Conservation (phyloP, 2,113 vertebrate genomes). For the Origma solitaria region DNA sequence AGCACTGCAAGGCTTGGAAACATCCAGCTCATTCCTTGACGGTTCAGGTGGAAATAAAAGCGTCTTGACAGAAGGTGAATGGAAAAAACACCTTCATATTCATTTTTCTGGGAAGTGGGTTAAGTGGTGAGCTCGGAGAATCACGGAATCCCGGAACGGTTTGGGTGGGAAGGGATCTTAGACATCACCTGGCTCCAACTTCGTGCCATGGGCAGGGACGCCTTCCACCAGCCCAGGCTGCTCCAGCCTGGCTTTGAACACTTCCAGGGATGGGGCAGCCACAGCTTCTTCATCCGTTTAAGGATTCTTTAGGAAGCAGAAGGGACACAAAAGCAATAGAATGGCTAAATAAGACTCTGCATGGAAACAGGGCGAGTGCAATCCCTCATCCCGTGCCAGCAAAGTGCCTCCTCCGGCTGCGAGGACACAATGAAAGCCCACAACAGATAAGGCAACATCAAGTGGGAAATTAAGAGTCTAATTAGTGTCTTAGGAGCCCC, state of each 20-base stretch:
- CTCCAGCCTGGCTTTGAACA: not conserved
- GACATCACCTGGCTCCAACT: not conserved
- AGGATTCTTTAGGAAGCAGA: not conserved
- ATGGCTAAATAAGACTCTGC: not conserved
- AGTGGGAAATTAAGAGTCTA: not conserved
- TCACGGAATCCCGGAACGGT: not conserved
- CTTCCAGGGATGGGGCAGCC: not conserved
- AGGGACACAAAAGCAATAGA: not conserved
- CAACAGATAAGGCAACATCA: not conserved
- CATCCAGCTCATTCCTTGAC: not conserved
- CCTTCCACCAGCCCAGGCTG: not conserved
- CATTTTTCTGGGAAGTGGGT: not conserved
- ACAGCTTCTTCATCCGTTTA: not conserved
- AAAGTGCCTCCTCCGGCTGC: not conserved
- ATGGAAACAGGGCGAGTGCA: not conserved
- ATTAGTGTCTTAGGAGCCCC: not conserved
- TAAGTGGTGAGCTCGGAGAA: not conserved
- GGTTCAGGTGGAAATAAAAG: not conserved
- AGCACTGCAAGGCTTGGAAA: not conserved
- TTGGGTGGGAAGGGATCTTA: not conserved
- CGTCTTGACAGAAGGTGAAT: not conserved
- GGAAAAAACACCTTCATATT: fast-evolving
- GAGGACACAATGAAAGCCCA: not conserved
- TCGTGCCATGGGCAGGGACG: not conserved
- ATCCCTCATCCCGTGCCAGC: not conserved